Conservation (phyloP, 2,888 invertebrate species). For the Drosophila austrosaltans region DNA sequence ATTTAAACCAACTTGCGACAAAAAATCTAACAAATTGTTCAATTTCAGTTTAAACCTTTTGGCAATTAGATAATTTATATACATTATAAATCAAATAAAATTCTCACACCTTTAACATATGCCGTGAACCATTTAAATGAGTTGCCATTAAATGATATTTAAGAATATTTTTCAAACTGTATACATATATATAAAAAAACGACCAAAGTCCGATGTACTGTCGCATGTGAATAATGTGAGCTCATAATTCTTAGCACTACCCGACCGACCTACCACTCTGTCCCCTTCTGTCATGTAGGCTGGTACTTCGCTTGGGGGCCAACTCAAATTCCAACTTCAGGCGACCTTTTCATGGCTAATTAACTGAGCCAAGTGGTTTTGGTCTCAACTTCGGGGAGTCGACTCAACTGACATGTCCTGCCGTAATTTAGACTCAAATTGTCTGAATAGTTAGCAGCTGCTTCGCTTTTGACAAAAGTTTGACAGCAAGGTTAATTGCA, state of each 20-base stretch:
- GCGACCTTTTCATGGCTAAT: conserved; percentile 59
- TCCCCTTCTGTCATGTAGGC: too few relatives aligned
- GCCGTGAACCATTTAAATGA: conserved; percentile 25
- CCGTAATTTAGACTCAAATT: conserved; percentile 53
- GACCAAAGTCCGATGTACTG: conserved; percentile 12
- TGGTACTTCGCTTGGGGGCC: background rate
- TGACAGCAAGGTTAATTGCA: conserved; percentile 54
- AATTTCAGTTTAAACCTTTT: background rate
- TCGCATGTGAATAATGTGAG: conserved; percentile 53
- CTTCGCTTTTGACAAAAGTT: conserved; percentile 47
- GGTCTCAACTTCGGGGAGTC: conserved; percentile 3
- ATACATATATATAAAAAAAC: conserved; percentile 19
- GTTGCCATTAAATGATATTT: conserved; percentile 44
- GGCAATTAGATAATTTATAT: conserved; percentile 46
- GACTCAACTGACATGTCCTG: conserved; percentile 44
- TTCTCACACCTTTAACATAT: conserved; percentile 6
- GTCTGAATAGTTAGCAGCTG: conserved; percentile 53
- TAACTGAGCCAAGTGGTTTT: conserved; percentile 46
- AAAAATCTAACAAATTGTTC: background rate
- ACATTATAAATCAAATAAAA: conserved; percentile 58
- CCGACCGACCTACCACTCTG: background rate
- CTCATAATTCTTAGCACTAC: conserved; percentile 37
- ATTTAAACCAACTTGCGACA: too few relatives aligned
- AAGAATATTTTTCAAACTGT: conserved; percentile 44
- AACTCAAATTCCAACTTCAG: conserved; percentile 8